Evolutionary conservation across 2,113 vertebrate genomes (phyloP).

Genomic region (Columba janthina): DNA sequence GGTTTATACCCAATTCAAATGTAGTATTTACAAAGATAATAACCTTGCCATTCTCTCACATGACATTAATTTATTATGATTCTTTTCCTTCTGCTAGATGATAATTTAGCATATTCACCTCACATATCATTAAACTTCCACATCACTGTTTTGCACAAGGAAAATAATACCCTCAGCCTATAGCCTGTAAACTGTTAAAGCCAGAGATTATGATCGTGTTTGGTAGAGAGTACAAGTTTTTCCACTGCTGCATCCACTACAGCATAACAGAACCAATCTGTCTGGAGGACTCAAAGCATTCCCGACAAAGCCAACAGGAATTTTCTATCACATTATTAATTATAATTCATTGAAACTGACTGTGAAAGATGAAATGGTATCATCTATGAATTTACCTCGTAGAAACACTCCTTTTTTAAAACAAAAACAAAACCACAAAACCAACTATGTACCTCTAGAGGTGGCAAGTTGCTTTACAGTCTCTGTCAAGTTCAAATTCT

Average conservation of each 20-base stretch:
- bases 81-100: neutral
- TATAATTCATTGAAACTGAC: neutral
- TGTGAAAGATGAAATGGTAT: neutral
- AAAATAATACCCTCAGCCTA: neutral
- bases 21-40: neutral
- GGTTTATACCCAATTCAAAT: neutral
- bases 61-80: neutral
- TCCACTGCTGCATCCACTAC: neutral
- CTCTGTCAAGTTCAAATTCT: conserved; percentile 60
- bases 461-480: conserved; percentile 30
- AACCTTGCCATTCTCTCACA: neutral
- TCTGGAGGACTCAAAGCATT: neutral
- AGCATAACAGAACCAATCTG: neutral
- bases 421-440: too few species aligned
- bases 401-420: neutral
- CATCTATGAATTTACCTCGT: neutral
- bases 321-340: neutral
- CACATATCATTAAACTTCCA: neutral
- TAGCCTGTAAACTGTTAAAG: neutral
- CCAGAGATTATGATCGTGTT: neutral
- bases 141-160: neutral
- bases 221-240: neutral
- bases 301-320: neutral
- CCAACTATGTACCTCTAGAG: conserved; percentile 42
- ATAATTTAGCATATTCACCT: neutral